phyloP scores from a whole-genome alignment of 2,888 invertebrate genomes.

The Caenorhabditis sp. region DNA sequence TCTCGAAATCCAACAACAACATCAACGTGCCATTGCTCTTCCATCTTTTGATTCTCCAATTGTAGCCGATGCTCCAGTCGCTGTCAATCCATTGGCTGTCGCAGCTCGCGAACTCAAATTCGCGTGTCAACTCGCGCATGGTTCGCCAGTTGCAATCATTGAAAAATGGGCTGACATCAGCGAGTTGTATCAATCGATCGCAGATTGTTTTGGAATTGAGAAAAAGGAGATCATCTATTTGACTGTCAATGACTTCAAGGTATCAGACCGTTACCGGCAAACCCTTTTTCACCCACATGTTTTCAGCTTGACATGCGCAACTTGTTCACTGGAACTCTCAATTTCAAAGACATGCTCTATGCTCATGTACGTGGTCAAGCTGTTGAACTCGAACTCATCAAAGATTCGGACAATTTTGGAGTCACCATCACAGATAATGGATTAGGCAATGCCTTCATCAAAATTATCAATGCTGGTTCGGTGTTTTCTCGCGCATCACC shows the following conservation, averaged over 20 bases:
- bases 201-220: constrained; percentile 45
- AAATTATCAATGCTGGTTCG: constrained; percentile 91
- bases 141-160: constrained; percentile 78
- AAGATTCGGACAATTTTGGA: constrained; percentile 87
- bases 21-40: neutral
- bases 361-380: constrained; percentile 85
- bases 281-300: too few species aligned
- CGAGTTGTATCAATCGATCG: constrained; percentile 47
- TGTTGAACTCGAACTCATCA: constrained; percentile 92
- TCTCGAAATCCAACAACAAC: neutral
- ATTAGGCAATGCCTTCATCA: constrained; percentile 94
- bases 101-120: constrained; percentile 74
- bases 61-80: neutral
- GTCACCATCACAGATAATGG: constrained; percentile 98
- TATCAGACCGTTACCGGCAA: too few species aligned
- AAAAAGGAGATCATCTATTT: constrained; percentile 86
- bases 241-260: constrained; percentile 95
- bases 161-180: constrained; percentile 26
- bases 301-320: constrained; percentile 83
- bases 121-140: constrained; percentile 96
- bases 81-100: neutral
- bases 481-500: constrained; percentile 77
- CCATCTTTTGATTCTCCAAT: neutral
- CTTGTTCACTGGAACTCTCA: constrained; percentile 93
- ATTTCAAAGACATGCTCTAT: constrained; percentile 96